These are phyloP conservation scores for Phyllopteryx taeniolatus DNA, from an alignment of 2,113 vertebrate genomes.

Conservation along the genomic window DNA sequence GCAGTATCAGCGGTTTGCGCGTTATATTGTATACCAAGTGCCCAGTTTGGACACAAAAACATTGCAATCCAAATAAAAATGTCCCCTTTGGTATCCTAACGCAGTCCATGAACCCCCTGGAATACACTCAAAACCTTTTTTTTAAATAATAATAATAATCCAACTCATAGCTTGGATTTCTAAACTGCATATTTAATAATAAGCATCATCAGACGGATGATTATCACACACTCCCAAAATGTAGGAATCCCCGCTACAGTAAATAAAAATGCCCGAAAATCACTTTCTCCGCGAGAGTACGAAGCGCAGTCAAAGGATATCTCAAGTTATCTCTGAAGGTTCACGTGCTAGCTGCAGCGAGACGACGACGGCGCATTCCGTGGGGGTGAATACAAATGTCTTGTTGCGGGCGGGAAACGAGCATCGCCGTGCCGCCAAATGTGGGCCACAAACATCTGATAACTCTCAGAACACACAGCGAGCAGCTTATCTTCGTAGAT, in stretches of 20 bases:
- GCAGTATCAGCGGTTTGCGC: too few relatives aligned
- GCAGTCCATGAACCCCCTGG: too few relatives aligned
- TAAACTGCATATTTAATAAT: background rate
- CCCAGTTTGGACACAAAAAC: too few relatives aligned
- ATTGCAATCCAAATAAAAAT: too few relatives aligned
- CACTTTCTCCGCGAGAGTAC: background rate
- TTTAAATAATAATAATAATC: too few relatives aligned
- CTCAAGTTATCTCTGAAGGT: background rate
- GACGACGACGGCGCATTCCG: background rate
- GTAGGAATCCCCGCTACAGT: background rate
- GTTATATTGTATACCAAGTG: too few relatives aligned
- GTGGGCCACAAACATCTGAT: slow-evolving; percentile 55
- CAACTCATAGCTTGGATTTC: background rate
- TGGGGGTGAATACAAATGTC: slow-evolving; percentile 10
- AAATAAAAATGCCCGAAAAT: background rate
- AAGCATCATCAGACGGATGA: background rate
- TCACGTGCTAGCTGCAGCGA: background rate
- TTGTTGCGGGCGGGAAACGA: slow-evolving; percentile 32
- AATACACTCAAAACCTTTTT: too few relatives aligned
- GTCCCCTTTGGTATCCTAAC: too few relatives aligned
- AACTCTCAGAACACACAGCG: slow-evolving; percentile 45
- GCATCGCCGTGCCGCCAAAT: slow-evolving; percentile 37
- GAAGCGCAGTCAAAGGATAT: background rate
- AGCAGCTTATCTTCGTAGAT: slow-evolving; percentile 59
- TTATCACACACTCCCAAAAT: background rate